Conservation (phyloP, 1,140 invertebrate genomes). For the Aphelenchoides fujianensis region DNA sequence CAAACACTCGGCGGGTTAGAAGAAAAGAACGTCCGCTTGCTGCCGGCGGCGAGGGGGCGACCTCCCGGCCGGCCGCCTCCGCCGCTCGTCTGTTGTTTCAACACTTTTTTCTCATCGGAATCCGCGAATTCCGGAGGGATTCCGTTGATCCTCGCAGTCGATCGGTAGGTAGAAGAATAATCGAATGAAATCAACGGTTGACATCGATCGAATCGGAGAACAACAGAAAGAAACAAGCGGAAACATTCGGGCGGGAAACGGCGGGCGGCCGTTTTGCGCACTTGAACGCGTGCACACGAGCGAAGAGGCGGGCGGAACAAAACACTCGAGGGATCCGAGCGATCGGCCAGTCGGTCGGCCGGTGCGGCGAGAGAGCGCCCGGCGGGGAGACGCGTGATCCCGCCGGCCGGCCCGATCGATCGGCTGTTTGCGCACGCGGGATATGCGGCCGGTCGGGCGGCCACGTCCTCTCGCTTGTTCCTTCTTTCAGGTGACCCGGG, state of each 20-base stretch:
- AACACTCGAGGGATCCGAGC: background rate
- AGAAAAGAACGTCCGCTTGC: background rate
- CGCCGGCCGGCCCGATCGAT: no score
- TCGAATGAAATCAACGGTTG: background rate
- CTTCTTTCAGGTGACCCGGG: no score
- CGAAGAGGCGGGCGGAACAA: background rate
- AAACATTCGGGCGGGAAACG: no score
- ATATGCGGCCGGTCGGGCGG: background rate
- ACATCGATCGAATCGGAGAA: background rate
- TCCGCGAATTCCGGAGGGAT: background rate
- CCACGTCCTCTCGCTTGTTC: background rate
- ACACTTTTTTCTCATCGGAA: background rate
- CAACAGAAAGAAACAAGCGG: no score
- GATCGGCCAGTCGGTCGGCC: no score
- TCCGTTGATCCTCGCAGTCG: background rate
- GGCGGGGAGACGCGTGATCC: no score
- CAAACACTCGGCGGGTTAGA: background rate
- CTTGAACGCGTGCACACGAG: background rate
- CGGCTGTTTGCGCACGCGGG: no score
- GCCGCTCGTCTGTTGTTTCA: background rate
- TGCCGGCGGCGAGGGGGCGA: background rate
- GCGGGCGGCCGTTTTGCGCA: background rate
- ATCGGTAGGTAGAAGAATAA: background rate
- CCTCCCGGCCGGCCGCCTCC: background rate
- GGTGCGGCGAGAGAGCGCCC: no score